A percentile compares a stretch with the other conserved stretches of the same genome.
Evolutionary conservation across 2,113 vertebrate species (phyloP).

Genomic region (Protomyctophum bolini): DNA sequence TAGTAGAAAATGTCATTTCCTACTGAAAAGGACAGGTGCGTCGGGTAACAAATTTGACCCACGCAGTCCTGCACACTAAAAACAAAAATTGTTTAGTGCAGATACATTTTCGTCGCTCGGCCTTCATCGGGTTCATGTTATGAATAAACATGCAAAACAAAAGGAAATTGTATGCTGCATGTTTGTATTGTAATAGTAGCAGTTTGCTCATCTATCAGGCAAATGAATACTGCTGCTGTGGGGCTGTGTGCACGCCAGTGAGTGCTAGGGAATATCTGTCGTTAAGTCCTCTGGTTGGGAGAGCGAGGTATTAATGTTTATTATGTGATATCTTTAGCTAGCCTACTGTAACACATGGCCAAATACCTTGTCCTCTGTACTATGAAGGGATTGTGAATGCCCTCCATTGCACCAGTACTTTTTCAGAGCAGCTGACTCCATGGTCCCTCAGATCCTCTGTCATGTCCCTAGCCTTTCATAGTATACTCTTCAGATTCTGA

Average conservation of each 20-base stretch:
- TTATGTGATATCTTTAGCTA: slow-evolving; percentile 11
- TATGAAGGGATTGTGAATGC: slow-evolving; percentile 25
- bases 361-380: slow-evolving; percentile 12
- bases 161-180: no score
- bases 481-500: background rate
- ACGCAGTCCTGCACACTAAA: no score
- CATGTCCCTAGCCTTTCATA: background rate
- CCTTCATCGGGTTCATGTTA: no score
- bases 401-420: slow-evolving; percentile 30
- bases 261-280: background rate
- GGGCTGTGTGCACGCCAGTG: background rate
- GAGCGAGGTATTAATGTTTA: slow-evolving; percentile 18
- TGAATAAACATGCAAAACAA: no score
- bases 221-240: background rate
- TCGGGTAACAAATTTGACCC: no score
- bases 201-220: background rate
- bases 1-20: slow-evolving; percentile 1
- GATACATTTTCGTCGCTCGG: no score
- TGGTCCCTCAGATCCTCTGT: slow-evolving; percentile 32
- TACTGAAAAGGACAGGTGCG: no score
- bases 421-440: slow-evolving; percentile 46
- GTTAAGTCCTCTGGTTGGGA: background rate
- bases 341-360: slow-evolving; percentile 13
- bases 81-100: no score
- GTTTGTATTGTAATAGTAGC: no score